These are phyloP conservation scores for Agrilus planipennis DNA, from an alignment of 1,140 invertebrate species.

Conservation along the genomic window DNA sequence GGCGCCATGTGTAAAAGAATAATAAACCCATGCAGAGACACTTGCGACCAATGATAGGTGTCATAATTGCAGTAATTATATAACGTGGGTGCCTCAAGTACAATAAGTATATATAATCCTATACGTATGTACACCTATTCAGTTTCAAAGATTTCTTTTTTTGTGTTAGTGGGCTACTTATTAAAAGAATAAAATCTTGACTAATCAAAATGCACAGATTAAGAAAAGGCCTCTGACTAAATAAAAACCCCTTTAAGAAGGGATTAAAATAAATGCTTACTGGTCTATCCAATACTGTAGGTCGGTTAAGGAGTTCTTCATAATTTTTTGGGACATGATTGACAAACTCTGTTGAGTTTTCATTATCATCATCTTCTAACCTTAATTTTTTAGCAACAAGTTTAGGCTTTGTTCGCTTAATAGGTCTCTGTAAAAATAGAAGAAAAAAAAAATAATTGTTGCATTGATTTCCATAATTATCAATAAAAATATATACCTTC, in stretches of 20 bases:
- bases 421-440: no score
- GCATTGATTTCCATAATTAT: not conserved
- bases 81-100: no score
- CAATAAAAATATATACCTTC: slow-evolving; percentile 15
- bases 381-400: slow-evolving; percentile 8
- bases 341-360: slow-evolving; percentile 8
- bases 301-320: slow-evolving; percentile 45
- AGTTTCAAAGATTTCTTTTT: no score
- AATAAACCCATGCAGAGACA: no score
- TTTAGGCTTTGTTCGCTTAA: slow-evolving; percentile 10
- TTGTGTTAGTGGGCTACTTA: no score
- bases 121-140: no score
- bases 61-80: not conserved
- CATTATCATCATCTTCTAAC: slow-evolving; percentile 11
- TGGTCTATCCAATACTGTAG: slow-evolving; percentile 52
- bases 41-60: no score
- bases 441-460: not conserved
- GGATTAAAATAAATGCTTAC: slow-evolving; percentile 30
- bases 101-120: no score
- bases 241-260: not conserved
- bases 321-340: slow-evolving; percentile 16
- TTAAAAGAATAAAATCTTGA: not conserved
- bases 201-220: not conserved
- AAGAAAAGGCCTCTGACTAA: not conserved
- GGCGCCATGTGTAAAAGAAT: no score